These are phyloP conservation scores for Endomychus coccineus DNA, from an alignment of 2,888 invertebrate species.

Conservation along the genomic window DNA sequence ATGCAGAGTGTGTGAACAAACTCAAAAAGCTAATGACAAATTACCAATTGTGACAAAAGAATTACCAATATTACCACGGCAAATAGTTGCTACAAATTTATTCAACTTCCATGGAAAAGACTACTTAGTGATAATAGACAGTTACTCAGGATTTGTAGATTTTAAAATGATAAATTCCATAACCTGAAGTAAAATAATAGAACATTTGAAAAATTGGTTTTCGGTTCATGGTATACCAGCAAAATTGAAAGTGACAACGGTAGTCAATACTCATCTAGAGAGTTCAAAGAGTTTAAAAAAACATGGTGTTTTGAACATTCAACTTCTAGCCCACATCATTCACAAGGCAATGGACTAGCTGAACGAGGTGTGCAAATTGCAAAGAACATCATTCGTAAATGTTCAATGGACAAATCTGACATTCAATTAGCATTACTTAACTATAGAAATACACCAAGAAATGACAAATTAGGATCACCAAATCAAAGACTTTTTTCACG, in stretches of 20 bases:
- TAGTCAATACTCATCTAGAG: too few species aligned
- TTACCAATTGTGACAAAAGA: too few species aligned
- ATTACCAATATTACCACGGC: slow-evolving; percentile 9
- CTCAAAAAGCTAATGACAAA: slow-evolving; percentile 9
- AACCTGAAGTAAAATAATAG: slow-evolving; percentile 6
- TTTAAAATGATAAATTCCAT: too few species aligned
- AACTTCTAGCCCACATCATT: slow-evolving; percentile 11
- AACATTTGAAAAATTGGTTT: slow-evolving; percentile 11
- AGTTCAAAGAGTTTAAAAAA: too few species aligned
- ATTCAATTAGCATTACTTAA: too few species aligned
- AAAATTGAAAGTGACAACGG: slow-evolving; percentile 9
- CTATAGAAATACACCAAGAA: too few species aligned
- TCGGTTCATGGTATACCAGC: too few species aligned
- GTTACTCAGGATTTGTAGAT: slow-evolving; percentile 15
- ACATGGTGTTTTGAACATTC: too few species aligned
- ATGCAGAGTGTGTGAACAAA: slow-evolving; percentile 11
- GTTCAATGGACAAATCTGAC: slow-evolving; percentile 6
- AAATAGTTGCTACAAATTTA: slow-evolving; percentile 13
- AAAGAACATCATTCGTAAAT: slow-evolving; percentile 6
- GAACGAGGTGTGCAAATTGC: slow-evolving; percentile 10
- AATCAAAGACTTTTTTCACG: too few species aligned
- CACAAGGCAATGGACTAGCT: slow-evolving; percentile 10
- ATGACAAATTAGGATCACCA: too few species aligned
- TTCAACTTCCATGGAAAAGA: slow-evolving; percentile 10
- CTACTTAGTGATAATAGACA: slow-evolving; percentile 11